Percentiles rank a stretch among this genome's conserved stretches.
Conservation (phyloP, 2,113 vertebrate genomes). For the Uria lomvia region DNA sequence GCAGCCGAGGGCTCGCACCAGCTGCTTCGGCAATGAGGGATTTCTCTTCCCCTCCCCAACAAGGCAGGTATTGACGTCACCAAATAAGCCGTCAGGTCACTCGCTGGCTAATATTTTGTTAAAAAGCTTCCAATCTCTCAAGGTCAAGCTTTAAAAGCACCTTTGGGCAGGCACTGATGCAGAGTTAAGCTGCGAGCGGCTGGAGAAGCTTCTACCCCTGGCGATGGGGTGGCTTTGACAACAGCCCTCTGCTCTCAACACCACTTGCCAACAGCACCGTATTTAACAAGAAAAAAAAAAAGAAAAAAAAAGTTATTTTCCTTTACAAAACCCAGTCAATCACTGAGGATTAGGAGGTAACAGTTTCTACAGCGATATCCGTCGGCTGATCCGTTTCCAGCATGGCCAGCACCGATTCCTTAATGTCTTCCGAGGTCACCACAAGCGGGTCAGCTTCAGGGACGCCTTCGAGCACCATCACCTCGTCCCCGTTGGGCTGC, state of each 20-base stretch:
- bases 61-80: background rate
- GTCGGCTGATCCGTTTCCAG: conserved; percentile 20
- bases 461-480: conserved; percentile 51
- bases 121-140: background rate
- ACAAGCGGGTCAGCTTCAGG: conserved; percentile 56
- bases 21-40: background rate
- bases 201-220: background rate
- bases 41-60: background rate
- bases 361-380: conserved; percentile 3
- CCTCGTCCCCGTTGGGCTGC: conserved; percentile 56
- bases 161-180: background rate
- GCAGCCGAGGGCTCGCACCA: background rate
- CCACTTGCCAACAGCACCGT: background rate
- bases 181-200: background rate
- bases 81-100: background rate
- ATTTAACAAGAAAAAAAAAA: background rate
- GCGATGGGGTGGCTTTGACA: background rate
- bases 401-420: conserved; percentile 14
- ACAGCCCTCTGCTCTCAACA: background rate
- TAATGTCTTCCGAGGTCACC: conserved; percentile 71
- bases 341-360: conserved; percentile 7
- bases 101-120: background rate
- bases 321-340: background rate
- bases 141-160: background rate
- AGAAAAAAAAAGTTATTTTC: background rate